These are phyloP conservation scores for Hystrix brachyura DNA, from an alignment of 2,113 vertebrate genomes.

Conservation along the genomic window DNA sequence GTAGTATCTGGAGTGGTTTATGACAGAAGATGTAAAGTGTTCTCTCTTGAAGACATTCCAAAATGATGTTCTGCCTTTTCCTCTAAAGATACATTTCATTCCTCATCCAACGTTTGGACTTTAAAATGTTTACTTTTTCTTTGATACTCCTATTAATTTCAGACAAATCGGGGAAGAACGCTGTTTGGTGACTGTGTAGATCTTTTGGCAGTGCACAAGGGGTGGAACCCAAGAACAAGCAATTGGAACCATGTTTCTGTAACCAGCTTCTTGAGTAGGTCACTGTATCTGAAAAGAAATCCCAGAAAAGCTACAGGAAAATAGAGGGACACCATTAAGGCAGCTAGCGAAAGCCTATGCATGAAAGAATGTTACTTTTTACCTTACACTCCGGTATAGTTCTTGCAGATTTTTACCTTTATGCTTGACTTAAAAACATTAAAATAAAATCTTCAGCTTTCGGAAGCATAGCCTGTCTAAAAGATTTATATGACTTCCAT, in stretches of 20 bases:
- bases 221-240: slow-evolving; percentile 18
- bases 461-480: slow-evolving; percentile 35
- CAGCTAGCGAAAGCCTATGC: neutral
- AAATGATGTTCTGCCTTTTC: slow-evolving; percentile 26
- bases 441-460: slow-evolving; percentile 1
- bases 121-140: slow-evolving; percentile 47
- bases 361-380: slow-evolving; percentile 13
- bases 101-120: neutral
- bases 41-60: neutral
- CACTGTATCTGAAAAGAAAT: neutral
- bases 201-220: slow-evolving; percentile 33
- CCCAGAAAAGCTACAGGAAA: neutral
- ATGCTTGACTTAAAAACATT: slow-evolving; percentile 59
- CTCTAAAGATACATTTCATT: slow-evolving; percentile 34
- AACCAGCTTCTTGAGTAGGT: slow-evolving; percentile 41
- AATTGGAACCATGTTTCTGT: slow-evolving; percentile 51
- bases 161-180: slow-evolving; percentile 45
- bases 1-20: neutral
- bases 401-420: slow-evolving; percentile 53
- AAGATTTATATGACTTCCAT: slow-evolving; percentile 70
- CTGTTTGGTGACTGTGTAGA: neutral
- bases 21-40: neutral
- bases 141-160: slow-evolving; percentile 37
- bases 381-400: neutral
- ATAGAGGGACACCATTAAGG: neutral